Evolutionary conservation across 2,888 invertebrate species (phyloP), one percentile per base, ranked within the genome.

Genomic region (Eurytoma adleriae): DNA sequence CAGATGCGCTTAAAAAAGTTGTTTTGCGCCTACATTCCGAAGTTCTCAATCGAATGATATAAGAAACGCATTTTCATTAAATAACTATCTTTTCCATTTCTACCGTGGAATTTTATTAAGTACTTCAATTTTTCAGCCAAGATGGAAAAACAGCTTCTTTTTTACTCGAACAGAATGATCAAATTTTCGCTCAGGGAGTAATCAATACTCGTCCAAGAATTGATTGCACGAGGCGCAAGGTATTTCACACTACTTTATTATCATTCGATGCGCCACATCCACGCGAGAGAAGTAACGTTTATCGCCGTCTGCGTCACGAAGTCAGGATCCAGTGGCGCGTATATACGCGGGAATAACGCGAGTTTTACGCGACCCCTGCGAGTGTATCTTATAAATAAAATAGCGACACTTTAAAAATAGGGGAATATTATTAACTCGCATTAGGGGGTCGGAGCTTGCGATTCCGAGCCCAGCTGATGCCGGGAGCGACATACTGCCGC

Each of bases 351-450:
- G 24, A 68, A 61, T 18, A 57, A 48, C 52, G 54, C 52, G 66
- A 80, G 30, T 72, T 77, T 80, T 80, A 79, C 70, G 40, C 18
- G 18, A 56, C 14, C 18, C 56, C 56, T 48, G 71, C 20, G 64
- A 74, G 69, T 78, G 81, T 81, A 81, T 82, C 86, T 85, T 86
- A 85, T 88, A 87, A 88, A 89, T 89, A 88, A 88, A 86, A 86
- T 86, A 88, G 86, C 83, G 85, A 83, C 83, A 85, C 86, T 86
- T 85, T 85, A 87, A 86, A 87, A 88, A 86, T 86, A 86, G 87
- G 89, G 87, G 87, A 86, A 88, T 87, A 88, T 89, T 89, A 89
- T 89, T 89, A 89, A 88, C 89, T 88, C 86, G 85, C 87, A 88
- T 88, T 88, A 89, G 86, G 87, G 87, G 86, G 84, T 85, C 84